Evolutionary conservation across 2,113 vertebrate species (phyloP).

Genomic region (Parotia lawesii): DNA sequence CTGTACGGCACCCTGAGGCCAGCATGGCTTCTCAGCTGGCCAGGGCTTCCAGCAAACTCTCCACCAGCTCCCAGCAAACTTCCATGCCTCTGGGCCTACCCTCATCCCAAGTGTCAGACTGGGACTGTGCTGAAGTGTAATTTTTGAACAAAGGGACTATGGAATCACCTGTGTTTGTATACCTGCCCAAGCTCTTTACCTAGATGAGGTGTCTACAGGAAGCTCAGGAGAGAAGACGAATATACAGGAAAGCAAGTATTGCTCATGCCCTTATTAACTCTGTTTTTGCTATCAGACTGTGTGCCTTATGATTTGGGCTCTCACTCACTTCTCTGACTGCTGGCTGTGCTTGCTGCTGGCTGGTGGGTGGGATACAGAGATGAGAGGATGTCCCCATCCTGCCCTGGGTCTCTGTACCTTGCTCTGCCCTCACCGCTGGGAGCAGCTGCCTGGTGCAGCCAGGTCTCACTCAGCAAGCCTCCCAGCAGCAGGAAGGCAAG

Average conservation of each 20-base stretch:
- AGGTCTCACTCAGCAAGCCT: not conserved
- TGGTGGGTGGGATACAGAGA: not conserved
- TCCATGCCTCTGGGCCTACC: accelerated
- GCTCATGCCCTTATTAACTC: not conserved
- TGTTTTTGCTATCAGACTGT: not conserved
- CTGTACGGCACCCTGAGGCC: accelerated
- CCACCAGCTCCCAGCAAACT: not conserved
- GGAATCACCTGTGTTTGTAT: not conserved
- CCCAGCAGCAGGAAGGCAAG: not conserved
- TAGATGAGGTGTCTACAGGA: not conserved
- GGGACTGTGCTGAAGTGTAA: not conserved
- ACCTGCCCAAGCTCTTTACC: not conserved
- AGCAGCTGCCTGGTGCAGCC: not conserved
- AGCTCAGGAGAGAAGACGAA: not conserved
- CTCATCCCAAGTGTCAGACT: accelerated
- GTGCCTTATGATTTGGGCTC: not conserved
- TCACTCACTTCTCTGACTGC: accelerated
- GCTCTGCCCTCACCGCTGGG: accelerated
- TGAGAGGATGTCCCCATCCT: accelerated
- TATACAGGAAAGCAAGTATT: not conserved
- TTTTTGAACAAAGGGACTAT: accelerated
- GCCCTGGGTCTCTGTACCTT: accelerated
- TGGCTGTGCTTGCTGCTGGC: not conserved
- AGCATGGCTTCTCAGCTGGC: accelerated
- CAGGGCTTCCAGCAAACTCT: not conserved